Evolutionary conservation across 2,113 vertebrate species (phyloP).

Genomic region (Aviceda subcristata): DNA sequence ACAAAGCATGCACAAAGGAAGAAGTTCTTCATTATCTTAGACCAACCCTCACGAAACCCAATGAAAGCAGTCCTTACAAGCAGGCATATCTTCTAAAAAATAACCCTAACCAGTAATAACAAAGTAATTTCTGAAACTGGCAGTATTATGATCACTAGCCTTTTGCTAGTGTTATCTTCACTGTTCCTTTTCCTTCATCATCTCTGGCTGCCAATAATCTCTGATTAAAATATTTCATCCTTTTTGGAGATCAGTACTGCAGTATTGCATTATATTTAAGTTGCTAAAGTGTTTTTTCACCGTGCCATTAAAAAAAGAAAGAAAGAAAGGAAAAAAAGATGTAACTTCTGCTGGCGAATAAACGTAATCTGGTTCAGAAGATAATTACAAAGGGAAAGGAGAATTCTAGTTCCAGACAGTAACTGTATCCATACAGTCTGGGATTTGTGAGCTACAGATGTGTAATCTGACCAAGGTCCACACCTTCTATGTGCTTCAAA

Average conservation of each 20-base stretch:
- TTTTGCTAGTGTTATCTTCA: neutral
- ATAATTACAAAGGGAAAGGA: neutral
- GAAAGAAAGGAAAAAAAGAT: rapidly evolving
- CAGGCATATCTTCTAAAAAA: neutral
- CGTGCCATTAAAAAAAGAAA: neutral
- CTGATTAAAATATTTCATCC: neutral
- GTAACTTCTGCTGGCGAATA: neutral
- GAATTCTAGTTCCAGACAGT: neutral
- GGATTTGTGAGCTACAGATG: neutral
- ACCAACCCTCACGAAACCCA: neutral
- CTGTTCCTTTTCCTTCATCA: neutral
- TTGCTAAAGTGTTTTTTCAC: neutral
- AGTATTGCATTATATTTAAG: neutral
- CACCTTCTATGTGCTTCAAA: neutral
- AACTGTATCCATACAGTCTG: neutral
- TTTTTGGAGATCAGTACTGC: neutral
- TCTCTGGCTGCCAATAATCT: neutral
- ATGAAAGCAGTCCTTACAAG: neutral
- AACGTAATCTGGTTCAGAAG: neutral
- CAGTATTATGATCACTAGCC: neutral
- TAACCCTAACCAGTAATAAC: neutral
- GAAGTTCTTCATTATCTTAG: neutral
- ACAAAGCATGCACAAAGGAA: neutral
- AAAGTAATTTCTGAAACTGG: neutral
- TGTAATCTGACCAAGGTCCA: neutral